Evolutionary conservation across 2,888 invertebrate species (phyloP).

Genomic region (Diplazon laetatorius): DNA sequence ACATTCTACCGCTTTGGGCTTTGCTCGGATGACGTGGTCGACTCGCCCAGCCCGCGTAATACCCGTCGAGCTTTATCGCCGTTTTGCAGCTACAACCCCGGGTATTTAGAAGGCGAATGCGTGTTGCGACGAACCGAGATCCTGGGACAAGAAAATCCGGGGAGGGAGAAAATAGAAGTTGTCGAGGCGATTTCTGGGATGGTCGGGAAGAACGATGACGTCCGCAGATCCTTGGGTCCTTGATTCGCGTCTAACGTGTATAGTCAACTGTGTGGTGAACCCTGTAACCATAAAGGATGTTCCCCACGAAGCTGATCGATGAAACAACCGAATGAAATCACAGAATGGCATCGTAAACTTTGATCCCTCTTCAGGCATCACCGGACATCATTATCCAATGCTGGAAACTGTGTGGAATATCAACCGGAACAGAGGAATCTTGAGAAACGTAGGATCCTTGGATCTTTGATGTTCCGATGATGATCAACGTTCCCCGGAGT

Average conservation of each 20-base stretch:
- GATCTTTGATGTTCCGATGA: background rate
- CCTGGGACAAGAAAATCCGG: constrained; percentile 40
- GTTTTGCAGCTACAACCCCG: constrained; percentile 66
- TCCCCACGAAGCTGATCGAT: no score
- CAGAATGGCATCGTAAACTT: no score
- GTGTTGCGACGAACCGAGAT: constrained; percentile 15
- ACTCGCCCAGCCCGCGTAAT: constrained; percentile 26
- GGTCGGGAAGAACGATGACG: constrained; percentile 27
- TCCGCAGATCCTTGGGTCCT: constrained; percentile 38
- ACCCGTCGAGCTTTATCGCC: constrained; percentile 65
- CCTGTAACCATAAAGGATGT: no score
- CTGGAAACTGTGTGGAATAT: no score
- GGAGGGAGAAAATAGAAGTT: constrained; percentile 21
- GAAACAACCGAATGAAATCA: no score
- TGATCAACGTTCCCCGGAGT: background rate
- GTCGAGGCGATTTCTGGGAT: constrained; percentile 27
- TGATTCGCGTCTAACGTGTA: constrained; percentile 52
- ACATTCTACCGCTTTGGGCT: constrained; percentile 47
- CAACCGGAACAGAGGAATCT: no score
- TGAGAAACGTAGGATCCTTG: background rate
- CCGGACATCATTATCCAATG: no score
- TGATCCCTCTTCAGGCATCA: no score
- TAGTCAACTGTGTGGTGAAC: constrained; percentile 15
- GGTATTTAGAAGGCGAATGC: constrained; percentile 48
- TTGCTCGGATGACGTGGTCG: constrained; percentile 49